Base-by-base conservation (phyloP, 2,888 invertebrate species). In the Caenorhabditis plicata region DNA sequence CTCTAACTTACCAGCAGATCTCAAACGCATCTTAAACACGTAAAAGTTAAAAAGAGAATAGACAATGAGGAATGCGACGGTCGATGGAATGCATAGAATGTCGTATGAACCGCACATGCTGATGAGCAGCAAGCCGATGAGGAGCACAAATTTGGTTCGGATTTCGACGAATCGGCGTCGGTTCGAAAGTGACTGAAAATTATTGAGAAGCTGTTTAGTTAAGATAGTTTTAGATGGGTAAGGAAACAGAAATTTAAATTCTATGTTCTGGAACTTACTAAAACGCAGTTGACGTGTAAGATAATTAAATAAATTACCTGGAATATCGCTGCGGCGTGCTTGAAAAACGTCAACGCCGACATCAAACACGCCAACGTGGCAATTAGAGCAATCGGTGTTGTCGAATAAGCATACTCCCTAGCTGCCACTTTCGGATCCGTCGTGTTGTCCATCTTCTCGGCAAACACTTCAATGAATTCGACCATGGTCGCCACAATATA, bases 31-130 rank as follows among this genome's bases (percentile, higher is more conserved):
- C 3, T 36, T 20, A 27, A 63, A 63, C 1, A 53, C 49, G 25
- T 56, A 57, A 29, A 57, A 63, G 35, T 63, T 56, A 53, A 63
- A 63, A 1, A 63, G 17, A 1, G 53, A 40, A 25, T 63, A 63
- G 11, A 46, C 45, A 19, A 57, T 40, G 1, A 63, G 33, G 39
- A 46, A 63, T 42, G 57, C 48, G 1, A 48, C 45, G 2, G 56
- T 63, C 8, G 36, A 43, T 9, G 63, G 63, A 19, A 63, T 57
- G 23, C 56, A 56, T 1, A 63, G 45, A 17, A 63, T 23, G 27
- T 63, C 63, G 39, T 63, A 63, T 19, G 55, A 51, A 13, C 62
- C 61, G 54, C 25, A 26, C 52, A 23, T 17, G 11, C 9, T 40
- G 20, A 23, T 20, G 8, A 8, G 19, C 5, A 19, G 22, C 20